Conservation (phyloP, 2,113 vertebrate species). For the Uropsilus gracilis region DNA sequence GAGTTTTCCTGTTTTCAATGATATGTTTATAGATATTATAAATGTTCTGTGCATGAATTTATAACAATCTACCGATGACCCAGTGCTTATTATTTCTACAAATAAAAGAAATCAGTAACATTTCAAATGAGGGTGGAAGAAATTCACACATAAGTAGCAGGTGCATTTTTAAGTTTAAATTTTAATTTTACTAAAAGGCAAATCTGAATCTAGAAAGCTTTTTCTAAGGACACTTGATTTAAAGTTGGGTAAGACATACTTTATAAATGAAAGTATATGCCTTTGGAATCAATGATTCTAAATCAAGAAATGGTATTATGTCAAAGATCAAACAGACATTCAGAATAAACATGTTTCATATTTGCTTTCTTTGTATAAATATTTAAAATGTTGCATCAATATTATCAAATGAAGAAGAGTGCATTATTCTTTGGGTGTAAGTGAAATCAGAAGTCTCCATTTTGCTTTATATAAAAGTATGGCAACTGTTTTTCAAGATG, state of each 20-base stretch:
- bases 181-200: conserved; percentile 39
- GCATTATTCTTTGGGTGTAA: conserved; percentile 60
- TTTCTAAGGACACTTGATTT: conserved; percentile 65
- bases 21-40: conserved; percentile 27
- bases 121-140: background rate
- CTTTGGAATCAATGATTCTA: conserved; percentile 71
- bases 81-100: conserved; percentile 56
- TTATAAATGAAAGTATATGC: conserved; percentile 62
- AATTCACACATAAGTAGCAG: conserved; percentile 13
- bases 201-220: conserved; percentile 64
- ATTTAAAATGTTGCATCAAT: conserved; percentile 55
- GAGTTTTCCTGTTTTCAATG: background rate
- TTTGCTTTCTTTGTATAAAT: conserved; percentile 62
- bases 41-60: conserved; percentile 62
- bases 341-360: conserved; percentile 33
- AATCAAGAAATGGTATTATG: conserved; percentile 66
- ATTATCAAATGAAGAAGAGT: conserved; percentile 43
- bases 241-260: conserved; percentile 49
- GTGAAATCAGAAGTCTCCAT: conserved; percentile 61
- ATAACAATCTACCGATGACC: background rate
- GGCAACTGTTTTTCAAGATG: conserved; percentile 35
- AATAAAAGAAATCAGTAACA: conserved; percentile 36
- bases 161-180: conserved; percentile 46
- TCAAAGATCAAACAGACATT: conserved; percentile 63
- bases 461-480: conserved; percentile 65